Evolutionary conservation across 2,113 vertebrate genomes (phyloP).

Genomic region (Lycaon pictus): DNA sequence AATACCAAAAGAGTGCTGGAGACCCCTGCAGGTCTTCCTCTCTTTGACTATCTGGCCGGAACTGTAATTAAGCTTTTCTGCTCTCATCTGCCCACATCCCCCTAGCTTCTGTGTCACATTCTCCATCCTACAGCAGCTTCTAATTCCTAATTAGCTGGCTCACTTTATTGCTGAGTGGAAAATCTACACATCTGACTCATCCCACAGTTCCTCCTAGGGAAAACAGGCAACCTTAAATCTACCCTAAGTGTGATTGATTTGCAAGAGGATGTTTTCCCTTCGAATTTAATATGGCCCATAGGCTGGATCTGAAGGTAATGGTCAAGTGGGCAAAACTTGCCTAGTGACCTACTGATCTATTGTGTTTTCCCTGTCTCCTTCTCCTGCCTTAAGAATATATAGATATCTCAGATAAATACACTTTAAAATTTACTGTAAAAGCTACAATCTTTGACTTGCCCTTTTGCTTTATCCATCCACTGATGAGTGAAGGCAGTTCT

Average conservation of each 20-base stretch:
- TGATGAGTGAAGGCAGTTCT: neutral
- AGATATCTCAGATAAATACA: neutral
- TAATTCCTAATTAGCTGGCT: neutral
- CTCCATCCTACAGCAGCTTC: neutral
- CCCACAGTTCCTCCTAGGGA: neutral
- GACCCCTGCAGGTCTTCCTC: neutral
- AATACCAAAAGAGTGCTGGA: neutral
- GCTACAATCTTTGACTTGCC: neutral
- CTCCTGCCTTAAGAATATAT: neutral
- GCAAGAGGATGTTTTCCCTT: neutral
- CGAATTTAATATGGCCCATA: neutral
- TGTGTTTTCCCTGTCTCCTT: neutral
- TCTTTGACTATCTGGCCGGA: neutral
- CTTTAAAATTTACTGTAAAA: neutral
- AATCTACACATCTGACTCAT: neutral
- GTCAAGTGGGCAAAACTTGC: neutral
- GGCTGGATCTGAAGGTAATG: neutral
- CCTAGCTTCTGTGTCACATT: neutral
- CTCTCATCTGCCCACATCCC: neutral
- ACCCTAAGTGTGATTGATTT: neutral
- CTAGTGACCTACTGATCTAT: neutral
- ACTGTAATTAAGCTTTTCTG: neutral
- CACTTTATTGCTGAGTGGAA: neutral
- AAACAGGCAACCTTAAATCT: constrained; percentile 42
- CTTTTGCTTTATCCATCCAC: neutral